Evolutionary conservation across 1,140 invertebrate genomes (phyloP).

Genomic region (Aleiodes sp.): DNA sequence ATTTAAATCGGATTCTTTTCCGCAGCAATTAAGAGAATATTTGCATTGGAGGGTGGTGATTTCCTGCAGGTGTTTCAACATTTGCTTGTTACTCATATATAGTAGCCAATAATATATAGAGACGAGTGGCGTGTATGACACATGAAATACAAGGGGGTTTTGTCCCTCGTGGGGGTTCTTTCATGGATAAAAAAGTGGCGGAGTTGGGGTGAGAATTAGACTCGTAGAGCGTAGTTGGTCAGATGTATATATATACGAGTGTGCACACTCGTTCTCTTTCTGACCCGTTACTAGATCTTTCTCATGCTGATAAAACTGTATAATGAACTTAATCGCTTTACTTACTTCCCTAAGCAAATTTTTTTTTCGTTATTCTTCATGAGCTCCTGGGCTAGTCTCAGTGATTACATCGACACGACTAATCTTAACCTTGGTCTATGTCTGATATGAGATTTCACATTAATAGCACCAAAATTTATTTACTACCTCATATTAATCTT

Average conservation of each 20-base stretch:
- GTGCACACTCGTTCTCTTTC: not conserved
- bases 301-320: constrained; percentile 65
- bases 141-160: constrained; percentile 49
- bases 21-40: constrained; percentile 65
- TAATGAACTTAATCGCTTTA: constrained; percentile 65
- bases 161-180: not conserved
- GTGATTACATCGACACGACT: constrained; percentile 45
- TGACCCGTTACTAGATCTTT: constrained; percentile 62
- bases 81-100: constrained; percentile 22
- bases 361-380: constrained; percentile 67
- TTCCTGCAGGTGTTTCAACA: constrained; percentile 63
- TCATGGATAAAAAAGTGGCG: not conserved
- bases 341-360: constrained; percentile 50
- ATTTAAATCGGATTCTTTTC: constrained; percentile 27
- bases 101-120: constrained; percentile 31
- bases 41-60: constrained; percentile 64
- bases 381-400: constrained; percentile 46
- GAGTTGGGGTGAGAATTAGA: constrained; percentile 50
- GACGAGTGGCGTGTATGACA: constrained; percentile 59
- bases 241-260: not conserved
- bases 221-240: constrained; percentile 37
- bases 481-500: not conserved
- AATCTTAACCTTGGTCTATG: constrained; percentile 33
- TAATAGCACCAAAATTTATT: not conserved
- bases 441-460: not conserved